phyloP scores from a whole-genome alignment of 2,113 vertebrate species.

The Boleophthalmus pectinirostris region DNA sequence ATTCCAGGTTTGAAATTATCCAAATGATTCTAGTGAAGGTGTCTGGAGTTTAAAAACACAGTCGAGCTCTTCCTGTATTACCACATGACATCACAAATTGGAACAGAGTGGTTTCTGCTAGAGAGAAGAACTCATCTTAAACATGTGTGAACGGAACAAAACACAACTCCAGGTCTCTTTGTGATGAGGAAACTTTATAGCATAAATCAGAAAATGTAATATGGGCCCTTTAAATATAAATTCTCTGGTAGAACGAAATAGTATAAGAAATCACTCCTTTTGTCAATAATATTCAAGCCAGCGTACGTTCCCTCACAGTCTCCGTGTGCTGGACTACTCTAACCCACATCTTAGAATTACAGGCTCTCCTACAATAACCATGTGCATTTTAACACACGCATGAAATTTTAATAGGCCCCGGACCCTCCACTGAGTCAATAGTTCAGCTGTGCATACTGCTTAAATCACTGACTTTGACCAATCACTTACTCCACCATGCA shows the following conservation, averaged over 20 bases:
- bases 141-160: too few relatives aligned
- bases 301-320: neutral
- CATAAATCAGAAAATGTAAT: too few relatives aligned
- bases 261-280: neutral
- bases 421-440: constrained; percentile 29
- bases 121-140: too few relatives aligned
- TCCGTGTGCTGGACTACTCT: neutral
- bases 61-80: too few relatives aligned
- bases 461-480: constrained; percentile 46
- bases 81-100: too few relatives aligned
- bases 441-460: constrained; percentile 19
- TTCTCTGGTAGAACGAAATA: neutral
- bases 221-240: too few relatives aligned
- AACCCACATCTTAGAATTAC: constrained; percentile 12
- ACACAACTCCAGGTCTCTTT: too few relatives aligned
- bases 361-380: constrained; percentile 11
- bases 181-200: too few relatives aligned
- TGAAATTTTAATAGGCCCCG: constrained; percentile 50
- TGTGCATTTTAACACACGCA: constrained; percentile 23
- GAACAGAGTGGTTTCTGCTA: too few relatives aligned
- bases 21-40: too few relatives aligned
- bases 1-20: too few relatives aligned
- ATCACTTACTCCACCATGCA: constrained; percentile 23
- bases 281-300: neutral
- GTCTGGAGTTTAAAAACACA: too few relatives aligned